Base-by-base conservation (phyloP, 2,797 vertebrate genomes). In the Lateolabrax maculatus region DNA sequence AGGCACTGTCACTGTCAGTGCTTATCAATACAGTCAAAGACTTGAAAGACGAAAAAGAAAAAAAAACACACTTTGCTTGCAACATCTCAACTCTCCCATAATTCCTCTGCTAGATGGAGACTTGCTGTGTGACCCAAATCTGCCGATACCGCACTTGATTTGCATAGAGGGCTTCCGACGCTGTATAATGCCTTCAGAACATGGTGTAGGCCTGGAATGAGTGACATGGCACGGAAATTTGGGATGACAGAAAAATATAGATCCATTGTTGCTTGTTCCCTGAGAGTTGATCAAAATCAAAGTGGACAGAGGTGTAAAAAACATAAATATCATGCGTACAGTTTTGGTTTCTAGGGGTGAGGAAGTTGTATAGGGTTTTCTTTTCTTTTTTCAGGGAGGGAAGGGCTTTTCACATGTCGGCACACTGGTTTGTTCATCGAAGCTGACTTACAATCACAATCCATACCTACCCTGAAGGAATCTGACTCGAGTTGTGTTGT, bases 401-500 rank as follows among this genome's bases (percentile, higher is more conserved):
- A n/a, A 3, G 49, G 29, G 7, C 3, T 56, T 82, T 71, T 86
- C 80, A 86, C 81, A 77, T 12, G 37, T 39, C 83, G 76, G 88
- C 85, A 78, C 61, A 49, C 70, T 66, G 67, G 60, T 90, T 85
- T 77, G 76, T 85, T 87, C 75, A 86, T 86, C 55, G 23, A 79
- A 36, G 68, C 79, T 58, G 68, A 88, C 73, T 78, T 89, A 90
- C 88, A 84, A 90, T 93, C 89, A 83, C 86, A 72, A 74, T 87
- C 75, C 91, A 91, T 90, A 88, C 13, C 71, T 80, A 89, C 83
- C 88, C 85, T 85, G 83, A 92, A 89, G 86, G 87, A 93, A 91
- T 68, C 88, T 87, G 92, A 94, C 83, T 91, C 77, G 55, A 93
- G 87, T 94, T 90, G 91, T 94, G 91, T 93, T 92, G 94, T 95